Conservation (phyloP, 1,140 invertebrate genomes). For the Drosophila athabasca region DNA sequence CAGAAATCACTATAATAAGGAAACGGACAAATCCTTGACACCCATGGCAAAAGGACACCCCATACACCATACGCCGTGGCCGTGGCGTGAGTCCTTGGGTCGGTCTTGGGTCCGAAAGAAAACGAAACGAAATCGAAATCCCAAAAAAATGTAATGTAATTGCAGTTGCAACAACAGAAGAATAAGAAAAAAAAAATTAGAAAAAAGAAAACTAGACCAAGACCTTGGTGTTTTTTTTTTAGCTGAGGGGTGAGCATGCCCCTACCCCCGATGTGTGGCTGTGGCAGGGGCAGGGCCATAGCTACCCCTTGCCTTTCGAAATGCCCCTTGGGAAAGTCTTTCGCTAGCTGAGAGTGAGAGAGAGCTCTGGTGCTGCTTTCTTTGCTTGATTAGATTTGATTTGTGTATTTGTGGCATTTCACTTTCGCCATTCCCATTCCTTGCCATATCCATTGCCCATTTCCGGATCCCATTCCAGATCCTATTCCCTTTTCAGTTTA, state of each 20-base stretch:
- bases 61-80: background rate
- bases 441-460: background rate
- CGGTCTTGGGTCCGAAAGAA: slow-evolving; percentile 29
- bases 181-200: background rate
- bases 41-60: slow-evolving; percentile 57
- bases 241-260: slow-evolving; percentile 53
- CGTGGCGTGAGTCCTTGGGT: slow-evolving; percentile 42
- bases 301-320: slow-evolving; percentile 40
- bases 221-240: slow-evolving; percentile 52
- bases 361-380: slow-evolving; percentile 41
- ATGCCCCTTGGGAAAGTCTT: slow-evolving; percentile 61
- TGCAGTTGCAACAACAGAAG: slow-evolving; percentile 56
- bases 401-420: slow-evolving; percentile 79
- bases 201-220: slow-evolving; percentile 64
- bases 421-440: slow-evolving; percentile 1
- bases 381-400: slow-evolving; percentile 78
- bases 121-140: slow-evolving; percentile 45
- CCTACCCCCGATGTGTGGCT: background rate
- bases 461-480: slow-evolving; percentile 1
- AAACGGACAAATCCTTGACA: slow-evolving; percentile 52
- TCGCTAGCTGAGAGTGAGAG: background rate
- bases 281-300: background rate
- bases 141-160: slow-evolving; percentile 70
- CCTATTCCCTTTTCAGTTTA: slow-evolving; percentile 8
- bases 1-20: slow-evolving; percentile 12